A percentile compares a stretch with the other conserved stretches of the same genome.
These are phyloP conservation scores for Bothrops jararaca DNA, from an alignment of 2,113 vertebrate species.

Conservation along the genomic window DNA sequence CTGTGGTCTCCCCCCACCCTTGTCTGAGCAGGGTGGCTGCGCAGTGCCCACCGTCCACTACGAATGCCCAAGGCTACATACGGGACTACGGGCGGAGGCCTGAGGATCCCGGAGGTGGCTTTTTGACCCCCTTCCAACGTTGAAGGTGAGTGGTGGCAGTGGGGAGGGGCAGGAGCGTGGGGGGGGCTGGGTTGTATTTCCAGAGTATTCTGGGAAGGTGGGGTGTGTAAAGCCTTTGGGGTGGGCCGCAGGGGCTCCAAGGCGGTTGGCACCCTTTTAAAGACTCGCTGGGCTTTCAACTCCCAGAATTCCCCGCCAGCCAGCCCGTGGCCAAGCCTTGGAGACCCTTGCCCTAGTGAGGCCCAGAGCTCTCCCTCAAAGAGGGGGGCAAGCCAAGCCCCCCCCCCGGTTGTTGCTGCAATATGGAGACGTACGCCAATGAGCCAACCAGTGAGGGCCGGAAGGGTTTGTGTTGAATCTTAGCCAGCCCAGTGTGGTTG, in stretches of 20 bases:
- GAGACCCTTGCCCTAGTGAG: too few species aligned
- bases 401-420: not conserved
- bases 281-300: too few species aligned
- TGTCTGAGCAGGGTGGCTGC: conserved; percentile 70
- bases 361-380: not conserved
- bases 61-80: conserved; percentile 79
- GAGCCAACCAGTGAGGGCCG: not conserved
- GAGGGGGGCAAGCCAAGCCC: not conserved
- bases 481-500: not conserved
- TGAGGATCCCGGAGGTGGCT: conserved; percentile 77
- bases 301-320: too few species aligned
- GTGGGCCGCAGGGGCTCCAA: too few species aligned
- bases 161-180: too few species aligned
- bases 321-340: too few species aligned
- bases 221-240: not conserved
- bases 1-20: not conserved
- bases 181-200: not conserved
- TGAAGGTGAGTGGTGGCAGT: conserved; percentile 64
- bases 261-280: too few species aligned
- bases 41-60: conserved; percentile 80
- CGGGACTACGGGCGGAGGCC: conserved; percentile 72
- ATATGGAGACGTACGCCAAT: not conserved
- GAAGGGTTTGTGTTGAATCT: not conserved
- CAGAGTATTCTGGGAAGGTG: not conserved
- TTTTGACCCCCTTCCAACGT: conserved; percentile 78